Conservation (phyloP, 1,140 invertebrate species). For the Telenomus remus region DNA sequence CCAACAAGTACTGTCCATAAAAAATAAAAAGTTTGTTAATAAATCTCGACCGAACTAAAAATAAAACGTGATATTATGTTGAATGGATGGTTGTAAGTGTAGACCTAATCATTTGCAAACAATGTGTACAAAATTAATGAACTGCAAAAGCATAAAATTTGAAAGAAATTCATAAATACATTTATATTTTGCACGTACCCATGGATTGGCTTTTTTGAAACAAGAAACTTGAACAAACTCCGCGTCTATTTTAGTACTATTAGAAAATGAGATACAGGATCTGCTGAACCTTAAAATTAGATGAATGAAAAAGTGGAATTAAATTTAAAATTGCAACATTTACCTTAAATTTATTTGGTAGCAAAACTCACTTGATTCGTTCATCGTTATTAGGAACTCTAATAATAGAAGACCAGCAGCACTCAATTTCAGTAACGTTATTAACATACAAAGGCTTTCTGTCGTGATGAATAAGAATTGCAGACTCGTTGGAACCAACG, state of each 20-base stretch:
- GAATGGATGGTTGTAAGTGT: too few relatives aligned
- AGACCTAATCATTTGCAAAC: too few relatives aligned
- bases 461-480: constrained; percentile 76
- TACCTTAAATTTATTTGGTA: too few relatives aligned
- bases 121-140: too few relatives aligned
- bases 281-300: constrained; percentile 9
- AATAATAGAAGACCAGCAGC: constrained; percentile 80
- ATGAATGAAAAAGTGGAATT: too few relatives aligned
- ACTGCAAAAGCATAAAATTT: too few relatives aligned
- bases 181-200: constrained; percentile 24
- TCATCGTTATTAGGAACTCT: constrained; percentile 74
- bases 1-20: constrained; percentile 78
- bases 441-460: constrained; percentile 75
- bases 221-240: constrained; percentile 24
- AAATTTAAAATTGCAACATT: too few relatives aligned
- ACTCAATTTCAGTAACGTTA: constrained; percentile 72
- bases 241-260: constrained; percentile 14
- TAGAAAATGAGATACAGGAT: constrained; percentile 11
- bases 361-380: constrained; percentile 14
- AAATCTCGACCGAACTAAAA: not conserved
- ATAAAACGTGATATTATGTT: too few relatives aligned
- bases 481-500: constrained; percentile 79
- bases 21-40: not conserved
- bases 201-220: constrained; percentile 15
- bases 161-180: too few relatives aligned